A percentile compares a stretch with the other conserved stretches of the same genome.
These are phyloP conservation scores for Marisa cornuarietis DNA, from an alignment of 1,140 invertebrate species.

Conservation along the genomic window DNA sequence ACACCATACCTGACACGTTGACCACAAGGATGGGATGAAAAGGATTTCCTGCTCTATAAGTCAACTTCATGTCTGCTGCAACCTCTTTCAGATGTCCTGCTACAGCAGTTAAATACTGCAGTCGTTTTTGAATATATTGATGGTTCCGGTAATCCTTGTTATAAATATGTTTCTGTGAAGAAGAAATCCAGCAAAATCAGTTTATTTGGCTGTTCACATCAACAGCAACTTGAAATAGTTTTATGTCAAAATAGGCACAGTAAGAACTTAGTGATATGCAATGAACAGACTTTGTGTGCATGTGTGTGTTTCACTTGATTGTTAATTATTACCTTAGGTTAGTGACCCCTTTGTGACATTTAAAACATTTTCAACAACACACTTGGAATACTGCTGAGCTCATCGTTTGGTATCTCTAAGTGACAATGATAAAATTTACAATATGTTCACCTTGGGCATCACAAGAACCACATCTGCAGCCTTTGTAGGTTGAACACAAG, in stretches of 20 bases:
- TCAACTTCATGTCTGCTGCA: constrained; percentile 68
- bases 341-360: too few relatives aligned
- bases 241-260: too few relatives aligned
- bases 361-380: too few relatives aligned
- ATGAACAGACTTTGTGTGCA: too few relatives aligned
- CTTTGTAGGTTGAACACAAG: constrained; percentile 42
- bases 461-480: constrained; percentile 48
- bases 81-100: constrained; percentile 72
- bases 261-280: too few relatives aligned
- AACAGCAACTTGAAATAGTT: too few relatives aligned
- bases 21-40: constrained; percentile 77
- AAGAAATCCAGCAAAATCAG: constrained; percentile 10
- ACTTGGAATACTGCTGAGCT: background rate
- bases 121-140: constrained; percentile 81
- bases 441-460: constrained; percentile 52
- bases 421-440: background rate
- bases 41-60: constrained; percentile 69
- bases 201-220: too few relatives aligned
- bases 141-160: constrained; percentile 81
- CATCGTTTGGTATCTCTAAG: too few relatives aligned
- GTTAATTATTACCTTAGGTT: too few relatives aligned
- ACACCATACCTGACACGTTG: constrained; percentile 66
- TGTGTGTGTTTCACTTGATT: too few relatives aligned
- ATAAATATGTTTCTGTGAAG: constrained; percentile 52
- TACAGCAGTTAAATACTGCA: constrained; percentile 80